Conservation (phyloP, 2,113 vertebrate species). For the Halcyon malimbica region DNA sequence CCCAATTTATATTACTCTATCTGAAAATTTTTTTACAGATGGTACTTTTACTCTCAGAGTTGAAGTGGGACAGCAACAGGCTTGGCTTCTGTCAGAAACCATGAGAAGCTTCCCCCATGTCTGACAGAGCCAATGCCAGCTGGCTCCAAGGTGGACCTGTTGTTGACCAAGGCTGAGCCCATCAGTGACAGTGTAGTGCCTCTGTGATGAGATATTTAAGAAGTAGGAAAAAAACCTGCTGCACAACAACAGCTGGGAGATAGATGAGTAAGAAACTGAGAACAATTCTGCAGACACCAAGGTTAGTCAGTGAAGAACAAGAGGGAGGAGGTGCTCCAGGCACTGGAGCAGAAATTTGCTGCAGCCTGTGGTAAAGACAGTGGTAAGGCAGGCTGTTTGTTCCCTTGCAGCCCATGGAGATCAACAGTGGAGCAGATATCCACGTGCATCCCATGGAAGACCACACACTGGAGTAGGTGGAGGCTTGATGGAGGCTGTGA, state of each 20-base stretch:
- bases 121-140: background rate
- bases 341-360: background rate
- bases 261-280: background rate
- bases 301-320: background rate
- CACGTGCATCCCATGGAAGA: background rate
- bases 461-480: background rate
- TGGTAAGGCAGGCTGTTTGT: background rate
- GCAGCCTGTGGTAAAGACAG: background rate
- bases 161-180: no score
- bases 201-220: background rate
- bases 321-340: background rate
- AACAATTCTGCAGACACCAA: background rate
- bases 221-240: no score
- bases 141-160: no score
- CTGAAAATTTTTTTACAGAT: background rate
- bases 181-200: background rate
- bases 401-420: no score
- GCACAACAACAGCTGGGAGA: background rate
- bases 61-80: background rate
- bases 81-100: background rate
- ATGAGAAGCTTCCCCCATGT: background rate
- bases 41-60: background rate
- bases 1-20: background rate
- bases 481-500: background rate
- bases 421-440: background rate